phyloP scores from a whole-genome alignment of 2,113 vertebrate species.

The Colossoma macropomum region DNA sequence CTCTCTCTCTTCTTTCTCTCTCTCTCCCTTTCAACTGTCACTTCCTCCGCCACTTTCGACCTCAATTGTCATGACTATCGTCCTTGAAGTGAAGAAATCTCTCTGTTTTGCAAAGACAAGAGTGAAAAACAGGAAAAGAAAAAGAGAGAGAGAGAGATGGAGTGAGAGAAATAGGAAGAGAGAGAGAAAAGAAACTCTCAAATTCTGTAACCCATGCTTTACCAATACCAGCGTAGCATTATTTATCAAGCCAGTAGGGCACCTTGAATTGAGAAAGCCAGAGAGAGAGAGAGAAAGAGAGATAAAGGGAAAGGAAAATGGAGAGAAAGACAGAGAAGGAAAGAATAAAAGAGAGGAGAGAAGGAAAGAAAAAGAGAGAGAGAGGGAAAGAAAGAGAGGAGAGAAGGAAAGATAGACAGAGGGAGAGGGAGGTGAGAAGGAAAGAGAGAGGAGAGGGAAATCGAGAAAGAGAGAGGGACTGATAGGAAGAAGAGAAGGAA shows the following conservation, averaged over 20 bases:
- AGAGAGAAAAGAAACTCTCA: constrained; percentile 30
- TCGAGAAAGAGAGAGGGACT: neutral
- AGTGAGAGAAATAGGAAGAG: constrained; percentile 43
- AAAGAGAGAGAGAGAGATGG: constrained; percentile 51
- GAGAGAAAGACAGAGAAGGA: constrained; percentile 26
- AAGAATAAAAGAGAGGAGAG: constrained; percentile 46
- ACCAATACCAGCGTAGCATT: too few species aligned
- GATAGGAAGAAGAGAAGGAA: constrained; percentile 29
- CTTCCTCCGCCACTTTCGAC: constrained; percentile 25
- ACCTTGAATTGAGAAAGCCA: too few species aligned
- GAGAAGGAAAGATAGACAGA: neutral
- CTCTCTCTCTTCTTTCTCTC: constrained; percentile 60
- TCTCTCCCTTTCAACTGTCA: constrained; percentile 37
- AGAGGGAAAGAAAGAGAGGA: constrained; percentile 5
- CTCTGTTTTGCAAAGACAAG: constrained; percentile 70
- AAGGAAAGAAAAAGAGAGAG: constrained; percentile 18
- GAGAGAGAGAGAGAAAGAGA: neutral
- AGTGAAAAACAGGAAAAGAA: neutral
- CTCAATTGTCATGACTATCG: constrained; percentile 17
- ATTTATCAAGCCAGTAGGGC: too few species aligned
- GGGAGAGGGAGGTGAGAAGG: neutral
- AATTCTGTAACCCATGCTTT: too few species aligned
- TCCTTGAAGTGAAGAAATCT: constrained; percentile 77
- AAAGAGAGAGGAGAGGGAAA: neutral
- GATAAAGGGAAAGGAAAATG: neutral